Conservation (phyloP, 2,113 vertebrate genomes). For the Cyprinodon variegatus region DNA sequence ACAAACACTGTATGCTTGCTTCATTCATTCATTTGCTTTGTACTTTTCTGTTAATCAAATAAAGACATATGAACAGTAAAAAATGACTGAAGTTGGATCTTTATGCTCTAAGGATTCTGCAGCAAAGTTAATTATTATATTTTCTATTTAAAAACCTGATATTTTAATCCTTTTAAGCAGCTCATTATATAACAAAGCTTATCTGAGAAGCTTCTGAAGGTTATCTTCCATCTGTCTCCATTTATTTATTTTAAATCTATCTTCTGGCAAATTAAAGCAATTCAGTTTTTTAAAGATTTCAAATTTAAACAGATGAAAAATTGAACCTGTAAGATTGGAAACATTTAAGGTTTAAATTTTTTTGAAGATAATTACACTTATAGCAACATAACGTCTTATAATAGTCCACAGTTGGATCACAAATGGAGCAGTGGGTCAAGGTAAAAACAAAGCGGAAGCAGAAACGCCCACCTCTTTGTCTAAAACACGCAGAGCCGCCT, state of each 20-base stretch:
- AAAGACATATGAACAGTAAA: slow-evolving; percentile 28
- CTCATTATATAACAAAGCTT: slow-evolving; percentile 17
- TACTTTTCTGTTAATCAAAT: slow-evolving; percentile 32
- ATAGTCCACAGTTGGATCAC: not conserved
- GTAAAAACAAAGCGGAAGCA: not conserved
- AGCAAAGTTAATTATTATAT: not conserved
- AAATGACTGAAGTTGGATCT: slow-evolving; percentile 27
- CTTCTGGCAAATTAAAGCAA: slow-evolving; percentile 2
- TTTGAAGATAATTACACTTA: not conserved
- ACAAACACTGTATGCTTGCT: not conserved
- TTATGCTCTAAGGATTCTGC: slow-evolving; percentile 4
- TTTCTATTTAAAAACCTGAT: slow-evolving; percentile 9
- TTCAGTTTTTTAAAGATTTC: slow-evolving; percentile 5
- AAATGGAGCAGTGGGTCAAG: not conserved
- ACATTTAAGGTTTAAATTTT: not conserved
- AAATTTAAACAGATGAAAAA: not conserved
- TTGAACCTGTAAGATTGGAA: not conserved
- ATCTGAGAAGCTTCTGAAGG: slow-evolving; percentile 12
- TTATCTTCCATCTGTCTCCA: slow-evolving; percentile 8
- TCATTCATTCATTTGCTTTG: not conserved
- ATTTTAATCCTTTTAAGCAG: slow-evolving; percentile 12
- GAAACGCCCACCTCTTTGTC: not conserved
- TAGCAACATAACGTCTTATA: not conserved
- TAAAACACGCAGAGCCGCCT: not conserved
- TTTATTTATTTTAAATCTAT: not conserved